A percentile compares a stretch with the other conserved stretches of the same genome.
phyloP scores from a whole-genome alignment of 2,113 vertebrate species.

The Gambusia holbrooki region DNA sequence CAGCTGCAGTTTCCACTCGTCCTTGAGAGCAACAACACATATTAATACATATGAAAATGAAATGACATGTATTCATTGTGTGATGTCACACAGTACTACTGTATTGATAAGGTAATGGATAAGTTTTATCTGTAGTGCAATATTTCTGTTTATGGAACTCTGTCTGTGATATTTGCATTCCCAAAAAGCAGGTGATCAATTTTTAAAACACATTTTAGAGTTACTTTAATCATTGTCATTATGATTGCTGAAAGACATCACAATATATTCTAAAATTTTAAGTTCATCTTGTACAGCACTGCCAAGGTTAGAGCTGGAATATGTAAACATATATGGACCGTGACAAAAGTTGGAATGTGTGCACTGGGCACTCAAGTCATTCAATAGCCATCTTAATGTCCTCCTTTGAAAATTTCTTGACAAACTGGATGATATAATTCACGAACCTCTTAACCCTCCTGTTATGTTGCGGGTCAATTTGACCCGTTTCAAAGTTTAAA shows the following conservation, averaged over 20 bases:
- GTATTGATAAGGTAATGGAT: not conserved
- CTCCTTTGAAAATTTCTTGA: not conserved
- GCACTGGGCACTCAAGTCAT: not conserved
- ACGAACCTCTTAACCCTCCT: not conserved
- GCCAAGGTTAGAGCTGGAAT: not conserved
- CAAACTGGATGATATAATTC: not conserved
- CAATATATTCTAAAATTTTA: not conserved
- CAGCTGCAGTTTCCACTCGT: not conserved
- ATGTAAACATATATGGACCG: not conserved
- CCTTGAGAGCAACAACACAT: not conserved
- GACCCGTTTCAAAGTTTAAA: no score
- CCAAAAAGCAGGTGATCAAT: not conserved
- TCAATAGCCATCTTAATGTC: not conserved
- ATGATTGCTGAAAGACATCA: not conserved
- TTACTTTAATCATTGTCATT: not conserved
- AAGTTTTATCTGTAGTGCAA: not conserved
- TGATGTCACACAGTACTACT: not conserved
- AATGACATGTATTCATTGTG: not conserved
- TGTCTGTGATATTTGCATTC: not conserved
- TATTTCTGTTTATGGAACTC: not conserved
- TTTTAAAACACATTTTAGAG: not conserved
- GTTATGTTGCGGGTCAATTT: no score
- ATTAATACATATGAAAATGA: not conserved
- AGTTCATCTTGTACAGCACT: not conserved
- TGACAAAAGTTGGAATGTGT: not conserved